Evolutionary conservation across 2,888 invertebrate genomes (phyloP).

Genomic region (Rutpela maculata): DNA sequence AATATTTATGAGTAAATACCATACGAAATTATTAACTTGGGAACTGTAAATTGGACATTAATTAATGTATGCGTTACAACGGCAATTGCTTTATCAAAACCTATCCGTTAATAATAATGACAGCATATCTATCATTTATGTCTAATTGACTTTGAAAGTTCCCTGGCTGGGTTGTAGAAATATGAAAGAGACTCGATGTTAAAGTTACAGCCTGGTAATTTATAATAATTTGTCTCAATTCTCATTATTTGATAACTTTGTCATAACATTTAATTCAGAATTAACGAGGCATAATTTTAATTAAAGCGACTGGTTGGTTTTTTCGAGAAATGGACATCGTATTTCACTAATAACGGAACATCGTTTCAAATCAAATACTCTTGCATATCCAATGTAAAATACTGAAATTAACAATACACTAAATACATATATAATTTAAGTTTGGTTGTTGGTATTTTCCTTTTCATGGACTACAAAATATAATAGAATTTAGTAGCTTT

Average conservation of each 20-base stretch:
- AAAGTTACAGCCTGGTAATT: constrained; percentile 33
- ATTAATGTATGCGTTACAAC: constrained; percentile 43
- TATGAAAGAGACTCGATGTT: constrained; percentile 26
- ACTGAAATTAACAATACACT: too few relatives aligned
- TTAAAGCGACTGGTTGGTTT: background rate
- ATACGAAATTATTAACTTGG: constrained; percentile 14
- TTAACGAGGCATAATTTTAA: constrained; percentile 6
- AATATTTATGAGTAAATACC: background rate
- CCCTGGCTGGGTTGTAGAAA: constrained; percentile 22
- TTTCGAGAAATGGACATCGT: background rate
- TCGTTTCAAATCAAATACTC: background rate
- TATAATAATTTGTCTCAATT: constrained; percentile 44
- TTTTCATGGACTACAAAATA: too few relatives aligned
- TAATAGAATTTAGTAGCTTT: too few relatives aligned
- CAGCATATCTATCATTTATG: constrained; percentile 50
- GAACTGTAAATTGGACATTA: constrained; percentile 31
- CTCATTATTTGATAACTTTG: constrained; percentile 16
- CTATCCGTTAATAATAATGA: constrained; percentile 49
- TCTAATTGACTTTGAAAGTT: constrained; percentile 44
- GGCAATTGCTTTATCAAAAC: constrained; percentile 42
- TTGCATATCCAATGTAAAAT: too few relatives aligned
- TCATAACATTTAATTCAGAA: background rate
- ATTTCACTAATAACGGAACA: background rate
- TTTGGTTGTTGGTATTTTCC: too few relatives aligned
- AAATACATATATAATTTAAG: too few relatives aligned